Percentiles rank a stretch among this genome's conserved stretches.
Conservation (phyloP, 2,113 vertebrate genomes). For the Megaceryle maxima region DNA sequence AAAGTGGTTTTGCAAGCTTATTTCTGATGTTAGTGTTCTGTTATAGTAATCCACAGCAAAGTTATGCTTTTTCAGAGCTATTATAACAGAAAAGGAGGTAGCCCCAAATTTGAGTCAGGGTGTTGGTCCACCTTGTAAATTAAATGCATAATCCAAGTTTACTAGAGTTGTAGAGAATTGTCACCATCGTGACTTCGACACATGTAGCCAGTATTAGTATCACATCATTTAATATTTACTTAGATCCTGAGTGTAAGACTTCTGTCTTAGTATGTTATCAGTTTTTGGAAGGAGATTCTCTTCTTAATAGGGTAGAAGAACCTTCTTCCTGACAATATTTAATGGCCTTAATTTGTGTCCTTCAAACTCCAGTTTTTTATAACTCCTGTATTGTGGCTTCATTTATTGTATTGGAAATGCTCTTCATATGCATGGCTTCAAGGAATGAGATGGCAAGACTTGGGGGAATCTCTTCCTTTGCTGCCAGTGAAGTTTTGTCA, state of each 20-base stretch:
- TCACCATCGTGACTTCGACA: background rate
- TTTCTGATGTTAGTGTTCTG: background rate
- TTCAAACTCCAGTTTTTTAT: background rate
- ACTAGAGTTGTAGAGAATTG: background rate
- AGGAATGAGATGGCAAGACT: background rate
- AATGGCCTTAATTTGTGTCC: background rate
- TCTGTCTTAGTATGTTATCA: background rate
- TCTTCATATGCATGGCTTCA: background rate
- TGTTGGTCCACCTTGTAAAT: background rate
- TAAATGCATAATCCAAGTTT: background rate
- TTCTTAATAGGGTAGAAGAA: background rate
- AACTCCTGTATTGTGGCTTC: background rate
- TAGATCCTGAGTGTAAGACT: background rate
- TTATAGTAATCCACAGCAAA: background rate
- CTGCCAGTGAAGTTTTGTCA: background rate
- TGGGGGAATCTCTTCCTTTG: background rate
- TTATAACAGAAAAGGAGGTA: background rate
- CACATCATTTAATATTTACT: background rate
- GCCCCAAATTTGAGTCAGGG: background rate
- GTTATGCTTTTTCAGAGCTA: background rate
- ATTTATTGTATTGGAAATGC: background rate
- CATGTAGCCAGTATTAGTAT: background rate
- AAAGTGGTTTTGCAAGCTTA: background rate
- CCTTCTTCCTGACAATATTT: background rate
- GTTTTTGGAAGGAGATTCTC: accelerated